phyloP scores from a whole-genome alignment of 2,888 invertebrate species.

The Spicauda simplicius region DNA sequence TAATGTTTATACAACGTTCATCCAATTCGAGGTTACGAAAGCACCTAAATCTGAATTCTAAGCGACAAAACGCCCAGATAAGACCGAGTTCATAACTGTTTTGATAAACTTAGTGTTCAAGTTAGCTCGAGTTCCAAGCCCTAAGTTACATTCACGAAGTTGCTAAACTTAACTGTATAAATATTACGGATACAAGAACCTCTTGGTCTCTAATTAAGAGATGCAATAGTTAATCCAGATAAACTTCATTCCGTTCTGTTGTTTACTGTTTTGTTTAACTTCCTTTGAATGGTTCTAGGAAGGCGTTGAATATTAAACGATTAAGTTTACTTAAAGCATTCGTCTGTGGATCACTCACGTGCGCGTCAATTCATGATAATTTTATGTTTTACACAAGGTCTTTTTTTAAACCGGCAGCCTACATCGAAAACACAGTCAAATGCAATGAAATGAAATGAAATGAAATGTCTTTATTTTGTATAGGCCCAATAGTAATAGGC shows the following conservation, averaged over 20 bases:
- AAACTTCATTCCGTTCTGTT: not conserved
- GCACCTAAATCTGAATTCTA: not conserved
- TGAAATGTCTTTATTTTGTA: too few species aligned
- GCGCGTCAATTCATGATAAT: not conserved
- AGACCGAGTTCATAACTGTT: slow-evolving; percentile 6
- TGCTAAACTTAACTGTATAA: slow-evolving; percentile 8
- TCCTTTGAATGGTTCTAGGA: not conserved
- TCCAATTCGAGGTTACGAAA: not conserved
- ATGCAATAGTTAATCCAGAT: slow-evolving; percentile 6
- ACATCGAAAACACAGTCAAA: too few species aligned
- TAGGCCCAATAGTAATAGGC: too few species aligned
- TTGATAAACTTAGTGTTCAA: slow-evolving; percentile 15
- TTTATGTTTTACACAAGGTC: too few species aligned
- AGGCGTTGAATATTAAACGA: not conserved
- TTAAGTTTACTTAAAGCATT: not conserved
- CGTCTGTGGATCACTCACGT: not conserved
- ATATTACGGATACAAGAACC: not conserved
- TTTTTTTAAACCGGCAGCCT: too few species aligned
- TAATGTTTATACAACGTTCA: too few species aligned
- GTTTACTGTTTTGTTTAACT: slow-evolving; percentile 3
- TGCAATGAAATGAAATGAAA: too few species aligned
- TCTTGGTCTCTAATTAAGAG: slow-evolving; percentile 1
- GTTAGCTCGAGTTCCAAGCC: not conserved
- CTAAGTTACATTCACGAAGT: not conserved
- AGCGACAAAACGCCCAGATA: slow-evolving; percentile 1